phyloP scores from a whole-genome alignment of 2,113 vertebrate species.

The Campylorhamphus procurvoides region DNA sequence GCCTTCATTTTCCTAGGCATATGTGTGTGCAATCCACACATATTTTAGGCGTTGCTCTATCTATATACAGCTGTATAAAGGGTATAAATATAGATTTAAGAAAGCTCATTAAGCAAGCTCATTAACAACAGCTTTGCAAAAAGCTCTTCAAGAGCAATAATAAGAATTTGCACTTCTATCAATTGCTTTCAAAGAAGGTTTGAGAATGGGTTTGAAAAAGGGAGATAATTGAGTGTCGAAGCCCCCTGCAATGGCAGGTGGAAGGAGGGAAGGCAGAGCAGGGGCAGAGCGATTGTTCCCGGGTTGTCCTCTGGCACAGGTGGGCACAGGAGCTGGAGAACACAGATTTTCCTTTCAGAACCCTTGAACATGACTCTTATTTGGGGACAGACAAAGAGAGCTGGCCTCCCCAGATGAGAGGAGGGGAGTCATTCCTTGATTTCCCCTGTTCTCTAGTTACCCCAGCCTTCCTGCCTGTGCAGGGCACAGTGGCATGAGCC shows the following conservation, averaged over 20 bases:
- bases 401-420: neutral
- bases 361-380: neutral
- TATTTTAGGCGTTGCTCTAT: slow-evolving; percentile 12
- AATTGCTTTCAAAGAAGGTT: neutral
- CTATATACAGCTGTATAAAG: slow-evolving; percentile 29
- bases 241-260: neutral
- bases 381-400: neutral
- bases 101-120: slow-evolving; percentile 58
- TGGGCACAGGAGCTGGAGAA: neutral
- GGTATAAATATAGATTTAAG: slow-evolving; percentile 55
- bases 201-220: neutral
- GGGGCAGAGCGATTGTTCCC: neutral
- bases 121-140: slow-evolving; percentile 50
- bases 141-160: slow-evolving; percentile 27
- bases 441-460: neutral
- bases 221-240: neutral
- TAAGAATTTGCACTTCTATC: slow-evolving; percentile 42
- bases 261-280: neutral
- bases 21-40: neutral
- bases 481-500: neutral
- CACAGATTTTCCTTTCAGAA: neutral
- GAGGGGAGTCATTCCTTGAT: neutral
- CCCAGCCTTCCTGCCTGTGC: neutral
- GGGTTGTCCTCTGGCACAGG: neutral
- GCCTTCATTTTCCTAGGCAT: slow-evolving; percentile 17